Base-by-base conservation (phyloP, 1,140 invertebrate genomes). In the Laupala kohalensis region DNA sequence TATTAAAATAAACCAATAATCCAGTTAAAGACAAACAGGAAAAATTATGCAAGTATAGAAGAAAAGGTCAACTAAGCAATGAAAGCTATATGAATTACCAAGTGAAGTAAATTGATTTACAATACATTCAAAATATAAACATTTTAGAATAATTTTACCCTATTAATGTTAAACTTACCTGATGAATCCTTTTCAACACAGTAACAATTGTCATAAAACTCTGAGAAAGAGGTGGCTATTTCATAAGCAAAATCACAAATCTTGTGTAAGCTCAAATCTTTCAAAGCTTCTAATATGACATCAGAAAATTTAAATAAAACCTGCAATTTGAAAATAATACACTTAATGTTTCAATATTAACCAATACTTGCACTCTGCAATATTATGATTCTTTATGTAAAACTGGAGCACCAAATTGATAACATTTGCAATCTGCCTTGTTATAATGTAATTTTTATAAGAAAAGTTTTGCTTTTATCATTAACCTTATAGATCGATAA, bases 151-250 rank as follows among this genome's bases (percentile, higher is more conserved):
- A 9, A 66, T 19, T 71, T 71, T 70, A 4, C 23, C 24, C 28
- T 30, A 27, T 12, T 9, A 25, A 25, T 4, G n/a, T 23, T 24
- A n/a, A 25, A 64, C 64, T 67, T 74, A 77, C 86, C 86, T 69
- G 80, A 77, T 66, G 86, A 84, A 80, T 96, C 88, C 78, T 97
- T 98, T 79, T 98, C 93, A 67, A 99, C 89, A 77, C 97, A 99
- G 79, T 99, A 99, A 80, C 98, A 99, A 75, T 85, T 89, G 77
- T 98, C 96, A 81, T 99, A 99, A 80, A 99, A 99, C 79, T 99
- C 98, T 0, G 92, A 90, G 77, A 99, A 99, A 1, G 87, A 85
- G 6, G 90, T 90, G n/a, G 92, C 88, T 64, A 99, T 88, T 77
- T 99, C 95, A 81, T 98, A 99, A 69, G 98, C 84, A 81, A 91